phyloP scores from a whole-genome alignment of 92 coral and sea anemone species.

The Nematostella vectensis region DNA sequence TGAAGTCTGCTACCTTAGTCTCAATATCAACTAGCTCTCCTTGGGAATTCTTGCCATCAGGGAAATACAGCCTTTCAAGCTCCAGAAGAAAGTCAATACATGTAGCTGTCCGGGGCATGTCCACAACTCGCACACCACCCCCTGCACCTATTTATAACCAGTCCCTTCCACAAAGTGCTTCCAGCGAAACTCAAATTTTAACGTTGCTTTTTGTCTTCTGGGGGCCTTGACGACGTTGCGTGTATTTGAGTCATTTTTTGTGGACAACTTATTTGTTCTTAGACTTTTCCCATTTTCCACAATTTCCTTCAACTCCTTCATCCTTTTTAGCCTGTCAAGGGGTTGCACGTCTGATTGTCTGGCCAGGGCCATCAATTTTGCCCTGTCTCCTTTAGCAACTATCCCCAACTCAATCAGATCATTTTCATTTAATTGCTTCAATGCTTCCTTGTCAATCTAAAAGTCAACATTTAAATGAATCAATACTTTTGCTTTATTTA shows the following conservation, averaged over 20 bases:
- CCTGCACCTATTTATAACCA: conserved; percentile 27
- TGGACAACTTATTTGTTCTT: not conserved
- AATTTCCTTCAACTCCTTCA: conserved; percentile 8
- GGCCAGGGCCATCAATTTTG: conserved; percentile 17
- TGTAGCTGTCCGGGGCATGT: conserved; percentile 16
- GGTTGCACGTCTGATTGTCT: conserved; percentile 1
- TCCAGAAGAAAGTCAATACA: conserved; percentile 17
- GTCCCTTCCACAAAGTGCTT: conserved; percentile 21
- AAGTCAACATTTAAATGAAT: not conserved
- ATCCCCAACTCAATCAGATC: conserved; percentile 23
- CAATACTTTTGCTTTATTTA: no score
- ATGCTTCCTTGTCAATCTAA: conserved; percentile 21
- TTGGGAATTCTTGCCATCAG: conserved; percentile 23
- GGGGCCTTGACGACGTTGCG: not conserved
- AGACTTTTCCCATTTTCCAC: conserved; percentile 9
- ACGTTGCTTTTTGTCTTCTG: conserved; percentile 16
- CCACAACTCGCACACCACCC: conserved; percentile 22
- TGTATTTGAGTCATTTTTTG: not conserved
- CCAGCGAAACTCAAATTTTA: conserved; percentile 41
- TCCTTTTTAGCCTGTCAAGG: not conserved
- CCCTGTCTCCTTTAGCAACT: conserved; percentile 27
- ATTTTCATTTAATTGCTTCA: conserved; percentile 5
- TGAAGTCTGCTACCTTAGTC: conserved; percentile 22
- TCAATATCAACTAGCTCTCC: conserved; percentile 24
- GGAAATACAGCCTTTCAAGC: conserved; percentile 21